Conservation (phyloP, 2,797 vertebrate species). For the Lateolabrax maculatus region DNA sequence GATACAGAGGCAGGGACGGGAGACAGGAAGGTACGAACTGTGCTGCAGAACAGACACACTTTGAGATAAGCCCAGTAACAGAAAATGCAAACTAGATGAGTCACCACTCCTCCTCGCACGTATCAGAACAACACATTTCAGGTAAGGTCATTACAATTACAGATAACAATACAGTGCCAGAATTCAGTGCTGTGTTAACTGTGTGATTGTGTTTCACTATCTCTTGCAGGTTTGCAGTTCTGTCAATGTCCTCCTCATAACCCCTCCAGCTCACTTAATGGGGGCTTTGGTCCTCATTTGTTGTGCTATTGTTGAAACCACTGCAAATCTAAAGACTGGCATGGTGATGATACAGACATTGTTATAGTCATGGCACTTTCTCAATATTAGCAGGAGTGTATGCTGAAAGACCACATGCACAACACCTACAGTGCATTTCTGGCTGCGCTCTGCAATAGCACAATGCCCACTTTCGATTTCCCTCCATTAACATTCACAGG, state of each 20-base stretch:
- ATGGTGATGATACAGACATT: slow-evolving; percentile 27
- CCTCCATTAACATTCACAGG: slow-evolving; percentile 62
- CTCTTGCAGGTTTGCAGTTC: slow-evolving; percentile 57
- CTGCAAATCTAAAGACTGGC: slow-evolving; percentile 40
- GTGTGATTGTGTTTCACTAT: slow-evolving; percentile 62
- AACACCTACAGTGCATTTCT: slow-evolving; percentile 34
- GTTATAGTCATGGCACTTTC: slow-evolving; percentile 46
- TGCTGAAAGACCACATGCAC: slow-evolving; percentile 45
- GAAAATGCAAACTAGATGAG: slow-evolving; percentile 82
- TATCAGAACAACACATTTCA: slow-evolving; percentile 77
- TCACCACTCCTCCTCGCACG: slow-evolving; percentile 77
- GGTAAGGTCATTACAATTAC: slow-evolving; percentile 82
- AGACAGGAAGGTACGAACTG: slow-evolving; percentile 69
- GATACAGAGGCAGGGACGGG: slow-evolving; percentile 55
- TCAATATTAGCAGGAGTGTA: slow-evolving; percentile 38
- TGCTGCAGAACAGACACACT: slow-evolving; percentile 76
- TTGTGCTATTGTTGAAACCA: slow-evolving; percentile 47
- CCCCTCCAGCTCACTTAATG: slow-evolving; percentile 43
- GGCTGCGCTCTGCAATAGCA: slow-evolving; percentile 28
- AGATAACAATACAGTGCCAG: slow-evolving; percentile 72
- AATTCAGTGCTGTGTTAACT: slow-evolving; percentile 44
- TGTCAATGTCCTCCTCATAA: slow-evolving; percentile 43
- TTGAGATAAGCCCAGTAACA: slow-evolving; percentile 78
- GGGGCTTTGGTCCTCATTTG: slow-evolving; percentile 42
- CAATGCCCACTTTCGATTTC: slow-evolving; percentile 40